Conservation (phyloP, 2,113 vertebrate genomes). For the Grus americana region DNA sequence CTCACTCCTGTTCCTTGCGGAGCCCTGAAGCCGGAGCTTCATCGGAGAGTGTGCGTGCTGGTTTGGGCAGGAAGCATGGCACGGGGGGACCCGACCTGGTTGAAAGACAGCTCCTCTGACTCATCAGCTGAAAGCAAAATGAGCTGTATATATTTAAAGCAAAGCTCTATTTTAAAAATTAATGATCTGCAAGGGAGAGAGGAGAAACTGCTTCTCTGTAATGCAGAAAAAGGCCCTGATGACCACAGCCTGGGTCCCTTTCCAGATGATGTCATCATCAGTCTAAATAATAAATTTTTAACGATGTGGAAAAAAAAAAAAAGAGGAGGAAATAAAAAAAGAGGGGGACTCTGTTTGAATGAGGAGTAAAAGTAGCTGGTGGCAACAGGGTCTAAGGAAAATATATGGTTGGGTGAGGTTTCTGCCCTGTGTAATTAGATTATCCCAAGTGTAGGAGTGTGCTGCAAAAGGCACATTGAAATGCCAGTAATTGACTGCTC, state of each 20-base stretch:
- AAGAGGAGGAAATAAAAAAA: not conserved
- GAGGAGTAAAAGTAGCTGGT: conserved; percentile 60
- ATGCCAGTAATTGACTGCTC: conserved; percentile 36
- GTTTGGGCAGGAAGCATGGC: conserved; percentile 41
- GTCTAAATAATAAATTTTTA: conserved; percentile 76
- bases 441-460: conserved; percentile 64
- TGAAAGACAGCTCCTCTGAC: conserved; percentile 71
- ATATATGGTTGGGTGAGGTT: conserved; percentile 55
- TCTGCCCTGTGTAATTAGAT: conserved; percentile 62
- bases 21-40: not conserved
- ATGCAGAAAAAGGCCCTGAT: conserved; percentile 72
- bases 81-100: conserved; percentile 31
- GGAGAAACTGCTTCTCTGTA: conserved; percentile 68
- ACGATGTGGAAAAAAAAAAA: conserved; percentile 39
- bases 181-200: conserved; percentile 76
- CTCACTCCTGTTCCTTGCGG: not conserved
- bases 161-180: conserved; percentile 77
- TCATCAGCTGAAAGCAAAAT: conserved; percentile 67
- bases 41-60: not conserved
- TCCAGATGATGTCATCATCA: conserved; percentile 76
- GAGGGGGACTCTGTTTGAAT: conserved; percentile 42
- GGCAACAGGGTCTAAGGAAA: conserved; percentile 56
- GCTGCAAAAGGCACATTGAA: conserved; percentile 51
- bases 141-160: conserved; percentile 75
- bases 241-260: conserved; percentile 71